These are phyloP conservation scores for Drosophila rhopaloa DNA, from an alignment of 1,140 invertebrate genomes.

Conservation along the genomic window DNA sequence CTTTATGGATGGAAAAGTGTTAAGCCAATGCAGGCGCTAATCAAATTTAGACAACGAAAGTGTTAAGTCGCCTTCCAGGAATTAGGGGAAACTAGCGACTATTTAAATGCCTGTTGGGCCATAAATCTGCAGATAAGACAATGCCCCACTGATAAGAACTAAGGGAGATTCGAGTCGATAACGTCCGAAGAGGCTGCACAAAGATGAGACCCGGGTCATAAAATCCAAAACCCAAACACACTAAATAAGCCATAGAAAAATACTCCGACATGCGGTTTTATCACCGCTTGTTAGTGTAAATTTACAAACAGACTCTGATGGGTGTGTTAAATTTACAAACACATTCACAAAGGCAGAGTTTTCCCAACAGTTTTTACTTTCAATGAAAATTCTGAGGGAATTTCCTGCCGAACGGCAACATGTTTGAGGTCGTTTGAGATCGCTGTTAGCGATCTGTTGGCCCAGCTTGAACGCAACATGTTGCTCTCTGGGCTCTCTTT, in stretches of 20 bases:
- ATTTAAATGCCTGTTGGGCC: conserved; percentile 43
- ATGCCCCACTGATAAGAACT: conserved; percentile 51
- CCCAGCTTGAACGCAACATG: conserved; percentile 28
- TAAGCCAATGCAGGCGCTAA: conserved; percentile 43
- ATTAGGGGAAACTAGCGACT: conserved; percentile 31
- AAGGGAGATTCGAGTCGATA: conserved; percentile 52
- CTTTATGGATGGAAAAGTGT: conserved; percentile 12
- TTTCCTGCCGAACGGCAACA: conserved; percentile 30
- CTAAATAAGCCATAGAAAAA: conserved; percentile 38
- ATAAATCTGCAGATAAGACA: conserved; percentile 63
- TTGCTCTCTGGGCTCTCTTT: neutral
- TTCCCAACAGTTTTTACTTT: conserved; percentile 63
- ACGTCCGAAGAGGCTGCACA: conserved; percentile 45
- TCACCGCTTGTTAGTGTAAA: conserved; percentile 77
- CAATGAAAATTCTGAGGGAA: conserved; percentile 36
- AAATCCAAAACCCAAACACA: conserved; percentile 32
- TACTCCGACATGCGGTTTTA: conserved; percentile 52
- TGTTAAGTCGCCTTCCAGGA: conserved; percentile 65
- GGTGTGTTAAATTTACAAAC: conserved; percentile 58
- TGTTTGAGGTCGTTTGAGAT: conserved; percentile 17
- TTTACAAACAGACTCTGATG: conserved; percentile 56
- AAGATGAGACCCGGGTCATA: conserved; percentile 35
- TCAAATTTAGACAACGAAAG: conserved; percentile 74
- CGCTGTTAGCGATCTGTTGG: conserved; percentile 40
- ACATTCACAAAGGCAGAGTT: conserved; percentile 31